phyloP scores from a whole-genome alignment of 2,888 invertebrate genomes.

The Neoitamus cyanurus region DNA sequence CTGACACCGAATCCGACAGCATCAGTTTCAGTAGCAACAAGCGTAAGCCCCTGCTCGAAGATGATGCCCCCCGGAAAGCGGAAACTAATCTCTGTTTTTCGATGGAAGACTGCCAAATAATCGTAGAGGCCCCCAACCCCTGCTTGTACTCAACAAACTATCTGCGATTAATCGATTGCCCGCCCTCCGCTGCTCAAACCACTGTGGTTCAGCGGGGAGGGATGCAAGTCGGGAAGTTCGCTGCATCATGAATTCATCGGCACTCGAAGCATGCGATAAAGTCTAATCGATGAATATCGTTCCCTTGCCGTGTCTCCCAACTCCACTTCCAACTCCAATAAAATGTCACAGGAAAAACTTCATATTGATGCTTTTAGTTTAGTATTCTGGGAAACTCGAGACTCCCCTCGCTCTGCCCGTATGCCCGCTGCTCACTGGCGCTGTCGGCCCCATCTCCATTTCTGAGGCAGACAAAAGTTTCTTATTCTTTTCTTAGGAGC shows the following conservation, averaged over 20 bases:
- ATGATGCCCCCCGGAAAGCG: not conserved
- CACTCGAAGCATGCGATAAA: constrained; percentile 12
- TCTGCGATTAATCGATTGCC: not conserved
- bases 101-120: not conserved
- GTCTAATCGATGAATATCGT: constrained; percentile 7
- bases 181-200: not conserved
- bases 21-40: not conserved
- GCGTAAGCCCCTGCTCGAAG: not conserved
- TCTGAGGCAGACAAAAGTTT: constrained; percentile 20
- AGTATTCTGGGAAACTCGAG: constrained; percentile 14
- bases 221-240: not conserved
- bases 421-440: not conserved
- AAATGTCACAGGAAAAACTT: not conserved
- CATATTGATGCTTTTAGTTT: constrained; percentile 36
- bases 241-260: constrained; percentile 23
- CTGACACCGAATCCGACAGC: not conserved
- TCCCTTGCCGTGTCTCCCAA: not conserved
- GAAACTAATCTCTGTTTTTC: not conserved
- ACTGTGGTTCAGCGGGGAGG: not conserved
- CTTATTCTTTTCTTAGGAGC: constrained; percentile 15
- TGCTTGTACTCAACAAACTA: not conserved
- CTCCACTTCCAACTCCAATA: constrained; percentile 15
- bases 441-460: not conserved
- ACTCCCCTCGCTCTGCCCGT: not conserved
- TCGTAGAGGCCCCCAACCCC: not conserved